phyloP scores from a whole-genome alignment of 2,113 vertebrate species.

The Lasiurus borealis region DNA sequence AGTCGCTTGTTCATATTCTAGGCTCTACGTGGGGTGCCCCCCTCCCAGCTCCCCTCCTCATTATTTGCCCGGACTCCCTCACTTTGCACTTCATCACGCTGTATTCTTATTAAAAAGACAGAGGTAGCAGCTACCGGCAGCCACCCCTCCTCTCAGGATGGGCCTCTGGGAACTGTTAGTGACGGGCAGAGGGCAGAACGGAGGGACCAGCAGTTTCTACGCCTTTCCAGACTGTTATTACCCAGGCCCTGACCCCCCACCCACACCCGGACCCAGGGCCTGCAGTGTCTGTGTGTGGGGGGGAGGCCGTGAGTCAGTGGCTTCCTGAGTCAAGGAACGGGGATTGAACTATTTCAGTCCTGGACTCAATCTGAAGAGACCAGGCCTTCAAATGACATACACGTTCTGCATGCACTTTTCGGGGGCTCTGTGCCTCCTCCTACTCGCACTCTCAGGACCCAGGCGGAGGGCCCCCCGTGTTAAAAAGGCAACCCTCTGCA shows the following conservation, averaged over 20 bases:
- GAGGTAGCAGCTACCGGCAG: constrained; percentile 31
- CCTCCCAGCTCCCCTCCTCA: background rate
- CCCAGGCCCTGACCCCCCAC: background rate
- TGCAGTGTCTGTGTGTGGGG: no score
- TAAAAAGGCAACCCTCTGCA: constrained; percentile 1
- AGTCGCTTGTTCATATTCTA: constrained; percentile 38
- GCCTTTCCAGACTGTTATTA: background rate
- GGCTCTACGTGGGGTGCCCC: background rate
- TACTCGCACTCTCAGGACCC: background rate
- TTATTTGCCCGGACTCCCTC: background rate
- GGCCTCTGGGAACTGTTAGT: constrained; percentile 41
- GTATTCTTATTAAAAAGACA: constrained; percentile 70
- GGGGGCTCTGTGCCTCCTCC: background rate
- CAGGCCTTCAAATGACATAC: background rate
- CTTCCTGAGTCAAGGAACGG: background rate
- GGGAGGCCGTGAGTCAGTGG: background rate
- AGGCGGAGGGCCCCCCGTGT: background rate
- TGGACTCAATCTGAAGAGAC: background rate
- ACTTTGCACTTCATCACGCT: constrained; percentile 44
- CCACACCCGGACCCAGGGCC: no score
- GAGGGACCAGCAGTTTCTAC: background rate
- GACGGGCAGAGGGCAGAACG: background rate
- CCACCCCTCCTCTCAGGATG: constrained; percentile 39
- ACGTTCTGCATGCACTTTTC: background rate
- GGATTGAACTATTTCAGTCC: background rate